Percentiles rank a stretch among this genome's conserved stretches.
phyloP scores from a whole-genome alignment of 2,797 vertebrate species.

The Pitangus sulphuratus region DNA sequence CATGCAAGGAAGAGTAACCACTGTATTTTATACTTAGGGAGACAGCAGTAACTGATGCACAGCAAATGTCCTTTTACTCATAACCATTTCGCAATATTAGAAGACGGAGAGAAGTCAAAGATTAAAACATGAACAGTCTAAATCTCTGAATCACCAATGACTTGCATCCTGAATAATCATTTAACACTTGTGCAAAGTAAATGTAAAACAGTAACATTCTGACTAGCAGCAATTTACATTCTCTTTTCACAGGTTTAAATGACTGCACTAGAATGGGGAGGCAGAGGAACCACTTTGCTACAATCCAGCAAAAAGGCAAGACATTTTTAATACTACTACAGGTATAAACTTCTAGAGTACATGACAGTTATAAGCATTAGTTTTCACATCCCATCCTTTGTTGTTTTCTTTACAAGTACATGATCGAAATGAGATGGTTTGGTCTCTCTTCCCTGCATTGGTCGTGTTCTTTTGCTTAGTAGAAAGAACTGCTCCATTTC shows the following conservation, averaged over 20 bases:
- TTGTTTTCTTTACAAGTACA: neutral
- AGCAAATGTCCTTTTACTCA: conserved; percentile 14
- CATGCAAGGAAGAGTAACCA: neutral
- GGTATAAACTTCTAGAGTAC: neutral
- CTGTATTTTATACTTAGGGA: conserved; percentile 19
- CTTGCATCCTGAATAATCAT: neutral
- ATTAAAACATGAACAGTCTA: neutral
- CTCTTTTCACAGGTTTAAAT: neutral
- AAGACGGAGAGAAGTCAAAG: conserved; percentile 1
- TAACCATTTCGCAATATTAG: neutral
- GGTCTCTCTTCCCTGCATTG: neutral
- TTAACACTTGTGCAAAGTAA: neutral
- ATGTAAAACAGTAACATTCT: neutral
- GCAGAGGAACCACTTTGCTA: neutral
- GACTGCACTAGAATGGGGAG: neutral
- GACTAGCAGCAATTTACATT: neutral
- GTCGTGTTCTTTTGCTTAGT: neutral
- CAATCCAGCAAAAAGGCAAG: neutral
- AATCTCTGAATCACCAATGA: neutral
- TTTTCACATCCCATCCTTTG: neutral
- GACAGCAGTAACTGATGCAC: conserved; percentile 18
- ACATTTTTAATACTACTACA: neutral
- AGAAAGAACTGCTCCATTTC: neutral
- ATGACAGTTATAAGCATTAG: neutral
- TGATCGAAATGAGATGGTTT: neutral